A percentile compares a stretch with the other conserved stretches of the same genome.
phyloP scores from a whole-genome alignment of 1,140 invertebrate genomes.

The Rhynchophorus ferrugineus region DNA sequence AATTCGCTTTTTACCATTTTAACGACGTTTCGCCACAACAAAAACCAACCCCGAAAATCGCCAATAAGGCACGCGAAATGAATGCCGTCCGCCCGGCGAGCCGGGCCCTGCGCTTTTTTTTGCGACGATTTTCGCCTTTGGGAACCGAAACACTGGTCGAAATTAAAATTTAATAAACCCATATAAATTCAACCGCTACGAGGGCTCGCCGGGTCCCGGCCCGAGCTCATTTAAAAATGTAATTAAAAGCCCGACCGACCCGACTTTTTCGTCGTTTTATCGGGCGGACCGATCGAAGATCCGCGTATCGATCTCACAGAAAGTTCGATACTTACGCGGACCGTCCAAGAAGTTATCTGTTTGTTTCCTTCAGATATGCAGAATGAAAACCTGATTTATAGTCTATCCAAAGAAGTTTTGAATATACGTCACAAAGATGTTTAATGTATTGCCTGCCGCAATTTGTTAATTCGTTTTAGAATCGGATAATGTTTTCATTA shows the following conservation, averaged over 20 bases:
- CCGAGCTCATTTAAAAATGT: conserved; percentile 25
- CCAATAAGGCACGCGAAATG: conserved; percentile 23
- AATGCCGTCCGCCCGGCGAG: conserved; percentile 14
- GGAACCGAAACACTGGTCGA: conserved; percentile 24
- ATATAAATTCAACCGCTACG: conserved; percentile 26
- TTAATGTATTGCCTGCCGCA: too few relatives aligned
- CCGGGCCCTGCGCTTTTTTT: conserved; percentile 15
- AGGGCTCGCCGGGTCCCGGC: conserved; percentile 19
- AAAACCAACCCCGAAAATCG: conserved; percentile 9
- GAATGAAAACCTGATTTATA: too few relatives aligned
- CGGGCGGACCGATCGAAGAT: conserved; percentile 4
- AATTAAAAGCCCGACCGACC: conserved; percentile 18
- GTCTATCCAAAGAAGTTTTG: too few relatives aligned
- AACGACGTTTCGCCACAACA: conserved; percentile 20
- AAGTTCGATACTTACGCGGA: not conserved
- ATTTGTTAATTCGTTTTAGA: too few relatives aligned
- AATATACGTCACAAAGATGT: too few relatives aligned
- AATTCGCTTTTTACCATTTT: conserved; percentile 22
- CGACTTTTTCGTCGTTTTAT: conserved; percentile 7
- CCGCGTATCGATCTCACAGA: conserved; percentile 1
- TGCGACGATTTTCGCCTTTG: conserved; percentile 21
- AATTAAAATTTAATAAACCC: conserved; percentile 28
- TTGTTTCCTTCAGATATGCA: too few relatives aligned
- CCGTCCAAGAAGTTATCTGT: too few relatives aligned
- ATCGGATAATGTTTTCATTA: too few relatives aligned